Percentiles rank a stretch among this genome's conserved stretches.
Conservation (phyloP, 1,140 invertebrate genomes). For the Brachionus calyciflorus region DNA sequence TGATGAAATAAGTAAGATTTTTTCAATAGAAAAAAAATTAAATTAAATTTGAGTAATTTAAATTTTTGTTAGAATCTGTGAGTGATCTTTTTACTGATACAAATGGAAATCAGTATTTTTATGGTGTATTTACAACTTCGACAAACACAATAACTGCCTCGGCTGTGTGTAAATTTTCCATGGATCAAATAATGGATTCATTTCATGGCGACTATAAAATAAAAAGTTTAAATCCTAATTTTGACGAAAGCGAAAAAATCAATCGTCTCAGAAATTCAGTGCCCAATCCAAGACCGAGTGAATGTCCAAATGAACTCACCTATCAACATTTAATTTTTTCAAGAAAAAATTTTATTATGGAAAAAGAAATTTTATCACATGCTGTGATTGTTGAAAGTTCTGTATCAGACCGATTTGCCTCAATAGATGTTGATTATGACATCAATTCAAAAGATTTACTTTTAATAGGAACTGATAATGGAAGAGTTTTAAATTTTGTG, state of each 20-base stretch:
- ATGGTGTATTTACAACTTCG: conserved; percentile 32
- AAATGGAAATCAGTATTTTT: conserved; percentile 34
- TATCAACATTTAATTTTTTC: conserved; percentile 39
- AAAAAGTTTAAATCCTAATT: not conserved
- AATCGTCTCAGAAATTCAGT: conserved; percentile 19
- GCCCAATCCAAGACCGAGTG: conserved; percentile 27
- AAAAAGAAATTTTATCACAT: conserved; percentile 43
- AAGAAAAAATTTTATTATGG: conserved; percentile 35
- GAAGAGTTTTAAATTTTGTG: conserved; percentile 22
- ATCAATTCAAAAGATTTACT: not conserved
- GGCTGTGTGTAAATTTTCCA: conserved; percentile 20
- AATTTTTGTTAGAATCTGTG: not conserved
- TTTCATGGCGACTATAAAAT: conserved; percentile 44
- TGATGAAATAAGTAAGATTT: conserved; percentile 21
- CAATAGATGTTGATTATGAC: conserved; percentile 27
- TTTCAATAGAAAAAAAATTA: not conserved
- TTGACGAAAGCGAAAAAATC: not conserved
- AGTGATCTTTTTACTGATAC: not conserved
- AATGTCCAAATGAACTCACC: conserved; percentile 33
- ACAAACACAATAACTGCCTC: not conserved
- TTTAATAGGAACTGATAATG: conserved; percentile 30
- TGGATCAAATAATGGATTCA: conserved; percentile 43
- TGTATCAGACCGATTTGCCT: conserved; percentile 14
- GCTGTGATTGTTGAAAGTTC: conserved; percentile 30
- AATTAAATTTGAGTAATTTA: conserved; percentile 4